Evolutionary conservation across 2,113 vertebrate species (phyloP), one percentile per base, ranked within the genome.

Genomic region (Zosterops hypoxanthus): DNA sequence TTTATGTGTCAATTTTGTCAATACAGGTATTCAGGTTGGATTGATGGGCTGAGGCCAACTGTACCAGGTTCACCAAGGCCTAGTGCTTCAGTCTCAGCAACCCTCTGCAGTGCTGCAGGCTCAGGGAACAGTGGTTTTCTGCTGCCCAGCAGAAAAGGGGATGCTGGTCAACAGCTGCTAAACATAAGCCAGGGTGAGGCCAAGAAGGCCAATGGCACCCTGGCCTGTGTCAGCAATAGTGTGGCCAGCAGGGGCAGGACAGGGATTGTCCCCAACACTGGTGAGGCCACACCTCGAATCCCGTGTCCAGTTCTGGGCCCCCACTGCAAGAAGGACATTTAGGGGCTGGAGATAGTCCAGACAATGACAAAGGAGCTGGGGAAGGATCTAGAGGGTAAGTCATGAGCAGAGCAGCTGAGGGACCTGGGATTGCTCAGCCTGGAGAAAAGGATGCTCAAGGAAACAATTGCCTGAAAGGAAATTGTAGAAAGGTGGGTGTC

Each of bases 181-280:
- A 59, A 18, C 21, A 26, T 6, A 9, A 60, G 33, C 33, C 36
- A 68, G 31, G 0, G 4, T 76, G 26, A 44, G 21, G 17, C 31
- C 71, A 59, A 68, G 5, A 14, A 31, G 25, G 44, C 53, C 42
- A 20, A 0, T 24, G 60, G 20, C 60, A 75, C 5, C 60, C 19
- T 24, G 69, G 69, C 12, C n/a, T 20, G 50, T 41, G 4, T 20
- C 70, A 56, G 24, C 1, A 47, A 9, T 0, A 25, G 60, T 8
- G 52, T 14, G 39, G 49, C 33, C 39, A 83, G 68, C 57, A 83
- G 47, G 21, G 36, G 4, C 70, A 49, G 82, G 42, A 9, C 60
- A n/a, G 6, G 0, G 34, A 49, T 2, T 29, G 28, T 41, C 3
- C 26, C 1, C 0, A 0, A 8, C 18, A 23, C 33, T 29, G 59